Evolutionary conservation across 1,140 invertebrate genomes (phyloP).

Genomic region (Bicyclus anynana): DNA sequence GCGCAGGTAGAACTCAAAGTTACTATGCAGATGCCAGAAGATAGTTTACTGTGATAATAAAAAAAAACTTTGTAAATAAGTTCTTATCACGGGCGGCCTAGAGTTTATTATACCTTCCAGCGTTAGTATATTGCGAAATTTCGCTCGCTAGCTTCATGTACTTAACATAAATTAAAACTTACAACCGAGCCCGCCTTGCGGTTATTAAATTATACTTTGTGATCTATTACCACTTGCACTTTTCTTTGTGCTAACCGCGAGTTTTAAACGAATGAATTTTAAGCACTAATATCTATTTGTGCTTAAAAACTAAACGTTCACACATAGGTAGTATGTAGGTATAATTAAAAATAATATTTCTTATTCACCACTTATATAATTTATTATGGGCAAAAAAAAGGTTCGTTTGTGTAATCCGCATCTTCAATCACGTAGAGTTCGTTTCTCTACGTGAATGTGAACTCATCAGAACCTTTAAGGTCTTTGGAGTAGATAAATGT

Average conservation of each 20-base stretch:
- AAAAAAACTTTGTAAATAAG: conserved; percentile 6
- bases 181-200: background rate
- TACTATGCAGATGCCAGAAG: background rate
- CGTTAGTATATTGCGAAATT: background rate
- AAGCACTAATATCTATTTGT: too few relatives aligned
- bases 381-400: too few relatives aligned
- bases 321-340: too few relatives aligned
- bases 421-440: too few relatives aligned
- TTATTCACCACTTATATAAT: too few relatives aligned
- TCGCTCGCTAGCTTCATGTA: background rate
- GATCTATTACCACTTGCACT: conserved; percentile 2
- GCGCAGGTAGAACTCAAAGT: background rate
- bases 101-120: background rate
- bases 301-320: too few relatives aligned
- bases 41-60: background rate
- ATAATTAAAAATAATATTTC: too few relatives aligned
- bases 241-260: background rate
- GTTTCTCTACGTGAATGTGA: too few relatives aligned
- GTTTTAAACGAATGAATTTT: background rate
- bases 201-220: conserved; percentile 6
- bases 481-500: too few relatives aligned
- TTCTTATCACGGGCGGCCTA: background rate
- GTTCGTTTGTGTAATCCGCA: too few relatives aligned
- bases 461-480: too few relatives aligned
- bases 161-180: conserved; percentile 8